These are phyloP conservation scores for Lampropteryx suffumata DNA, from an alignment of 2,888 invertebrate genomes.

Conservation along the genomic window DNA sequence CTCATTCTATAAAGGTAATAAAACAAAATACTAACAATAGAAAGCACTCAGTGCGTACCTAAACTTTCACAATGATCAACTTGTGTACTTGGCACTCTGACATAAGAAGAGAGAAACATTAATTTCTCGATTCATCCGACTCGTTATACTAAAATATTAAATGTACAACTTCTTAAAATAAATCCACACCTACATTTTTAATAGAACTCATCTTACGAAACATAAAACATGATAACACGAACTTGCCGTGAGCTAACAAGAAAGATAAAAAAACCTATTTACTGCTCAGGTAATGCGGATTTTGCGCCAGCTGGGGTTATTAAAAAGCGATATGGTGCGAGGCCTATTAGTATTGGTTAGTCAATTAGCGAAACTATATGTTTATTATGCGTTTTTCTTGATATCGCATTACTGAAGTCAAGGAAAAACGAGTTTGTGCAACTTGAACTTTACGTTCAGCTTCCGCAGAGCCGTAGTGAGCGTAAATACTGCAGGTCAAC, in stretches of 20 bases:
- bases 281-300: background rate
- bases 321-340: slow-evolving; percentile 4
- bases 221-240: background rate
- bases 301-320: background rate
- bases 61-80: background rate
- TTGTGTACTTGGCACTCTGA: background rate
- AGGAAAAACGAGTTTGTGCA: slow-evolving; percentile 14
- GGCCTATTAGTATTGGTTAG: slow-evolving; percentile 2
- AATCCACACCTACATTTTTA: slow-evolving; percentile 23
- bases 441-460: slow-evolving; percentile 21
- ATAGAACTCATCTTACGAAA: slow-evolving; percentile 15
- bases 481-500: slow-evolving; percentile 9
- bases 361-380: background rate
- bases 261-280: too few species aligned
- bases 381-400: slow-evolving; percentile 4
- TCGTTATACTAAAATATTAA: slow-evolving; percentile 17
- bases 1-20: too few species aligned
- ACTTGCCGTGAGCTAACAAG: background rate
- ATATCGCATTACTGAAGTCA: slow-evolving; percentile 8
- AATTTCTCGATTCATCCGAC: slow-evolving; percentile 20
- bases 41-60: too few species aligned
- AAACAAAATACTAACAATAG: too few species aligned
- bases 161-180: slow-evolving; percentile 18
- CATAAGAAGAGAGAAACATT: slow-evolving; percentile 8
- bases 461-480: slow-evolving; percentile 15